A percentile compares a stretch with the other conserved stretches of the same genome.
phyloP scores from a whole-genome alignment of 2,113 vertebrate genomes.

The Etia nguti region DNA sequence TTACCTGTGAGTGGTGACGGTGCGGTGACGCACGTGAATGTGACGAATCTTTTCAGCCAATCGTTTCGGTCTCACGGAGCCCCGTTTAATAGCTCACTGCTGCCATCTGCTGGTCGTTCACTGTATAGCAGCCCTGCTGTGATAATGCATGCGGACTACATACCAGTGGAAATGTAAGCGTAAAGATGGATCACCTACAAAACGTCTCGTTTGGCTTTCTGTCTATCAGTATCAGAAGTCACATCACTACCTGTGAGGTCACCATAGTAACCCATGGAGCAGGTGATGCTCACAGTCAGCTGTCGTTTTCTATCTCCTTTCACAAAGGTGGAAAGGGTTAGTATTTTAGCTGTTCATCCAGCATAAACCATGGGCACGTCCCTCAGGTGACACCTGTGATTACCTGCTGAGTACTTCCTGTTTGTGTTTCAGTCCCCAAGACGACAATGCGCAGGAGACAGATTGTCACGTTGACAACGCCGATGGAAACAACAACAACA shows the following conservation, averaged over 20 bases:
- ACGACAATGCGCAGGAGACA: constrained; percentile 39
- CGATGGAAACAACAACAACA: constrained; percentile 32
- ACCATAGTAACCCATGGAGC: no score
- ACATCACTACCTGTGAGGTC: no score
- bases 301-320: no score
- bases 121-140: rapidly evolving
- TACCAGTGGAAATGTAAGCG: not conserved
- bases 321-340: not conserved
- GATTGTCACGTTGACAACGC: constrained; percentile 26
- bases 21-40: not conserved
- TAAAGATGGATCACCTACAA: rapidly evolving
- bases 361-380: rapidly evolving
- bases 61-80: rapidly evolving
- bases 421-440: constrained; percentile 40
- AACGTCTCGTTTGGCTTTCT: no score
- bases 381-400: not conserved
- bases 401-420: not conserved
- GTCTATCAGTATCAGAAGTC: no score
- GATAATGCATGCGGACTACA: rapidly evolving
- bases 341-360: not conserved
- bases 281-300: no score
- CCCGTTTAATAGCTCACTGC: not conserved
- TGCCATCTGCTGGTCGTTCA: not conserved
- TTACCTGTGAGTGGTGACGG: not conserved
- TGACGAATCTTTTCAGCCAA: not conserved